Percentiles rank a stretch among this genome's conserved stretches.
These are phyloP conservation scores for Zosterops pallidus DNA, from an alignment of 2,113 vertebrate genomes.

Conservation along the genomic window DNA sequence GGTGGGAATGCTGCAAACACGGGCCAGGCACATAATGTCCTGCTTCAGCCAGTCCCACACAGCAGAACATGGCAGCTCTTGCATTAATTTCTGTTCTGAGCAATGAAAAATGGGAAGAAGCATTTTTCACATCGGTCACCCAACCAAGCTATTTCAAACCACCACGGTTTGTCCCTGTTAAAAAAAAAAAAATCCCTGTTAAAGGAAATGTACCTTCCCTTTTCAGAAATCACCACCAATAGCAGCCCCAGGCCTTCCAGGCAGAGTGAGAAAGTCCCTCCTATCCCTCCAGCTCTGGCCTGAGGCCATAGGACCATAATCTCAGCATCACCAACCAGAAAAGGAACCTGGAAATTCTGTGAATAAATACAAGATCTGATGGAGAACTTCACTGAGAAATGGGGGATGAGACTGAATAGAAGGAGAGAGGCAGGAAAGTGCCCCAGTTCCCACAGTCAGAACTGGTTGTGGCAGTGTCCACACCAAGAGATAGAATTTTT, in stretches of 20 bases:
- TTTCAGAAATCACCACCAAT: not conserved
- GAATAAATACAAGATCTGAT: not conserved
- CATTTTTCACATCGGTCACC: not conserved
- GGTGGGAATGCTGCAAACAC: rapidly evolving
- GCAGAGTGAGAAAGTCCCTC: not conserved
- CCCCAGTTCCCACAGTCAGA: rapidly evolving
- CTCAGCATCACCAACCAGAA: not conserved
- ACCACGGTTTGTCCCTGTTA: not conserved
- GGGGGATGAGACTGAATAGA: not conserved
- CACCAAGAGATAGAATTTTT: not conserved
- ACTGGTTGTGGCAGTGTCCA: not conserved
- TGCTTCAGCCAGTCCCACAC: not conserved
- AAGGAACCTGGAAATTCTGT: not conserved
- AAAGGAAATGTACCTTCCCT: not conserved
- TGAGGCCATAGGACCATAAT: not conserved
- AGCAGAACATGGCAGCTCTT: not conserved
- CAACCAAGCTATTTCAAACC: not conserved
- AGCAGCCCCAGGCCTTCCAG: not conserved
- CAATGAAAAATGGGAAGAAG: not conserved
- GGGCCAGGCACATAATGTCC: rapidly evolving
- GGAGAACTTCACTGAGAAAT: not conserved
- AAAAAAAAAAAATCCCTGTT: not conserved
- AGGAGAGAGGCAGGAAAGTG: not conserved
- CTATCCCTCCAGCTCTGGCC: not conserved
- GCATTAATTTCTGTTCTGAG: not conserved